These are phyloP conservation scores for Ruditapes philippinarum DNA, from an alignment of 1,140 invertebrate genomes.

Conservation along the genomic window DNA sequence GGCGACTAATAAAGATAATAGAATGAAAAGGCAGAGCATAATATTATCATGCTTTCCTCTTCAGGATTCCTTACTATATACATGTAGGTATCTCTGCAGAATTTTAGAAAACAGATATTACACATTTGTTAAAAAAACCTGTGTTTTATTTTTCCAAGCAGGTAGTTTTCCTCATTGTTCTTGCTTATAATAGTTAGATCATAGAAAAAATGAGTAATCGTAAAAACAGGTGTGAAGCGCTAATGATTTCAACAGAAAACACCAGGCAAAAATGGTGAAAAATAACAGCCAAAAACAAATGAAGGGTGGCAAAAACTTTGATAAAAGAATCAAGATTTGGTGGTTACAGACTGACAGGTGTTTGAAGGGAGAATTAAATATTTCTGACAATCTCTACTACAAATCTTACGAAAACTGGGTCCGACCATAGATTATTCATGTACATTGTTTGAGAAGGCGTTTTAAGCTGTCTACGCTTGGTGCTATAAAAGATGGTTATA, in stretches of 20 bases:
- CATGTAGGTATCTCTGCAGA: too few relatives aligned
- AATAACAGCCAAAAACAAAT: background rate
- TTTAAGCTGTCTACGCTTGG: background rate
- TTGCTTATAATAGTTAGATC: background rate
- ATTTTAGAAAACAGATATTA: too few relatives aligned
- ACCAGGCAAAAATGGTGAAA: background rate
- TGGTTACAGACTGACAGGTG: background rate
- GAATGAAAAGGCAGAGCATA: too few relatives aligned
- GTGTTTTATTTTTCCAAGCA: too few relatives aligned
- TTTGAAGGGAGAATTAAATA: background rate
- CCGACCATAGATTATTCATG: background rate
- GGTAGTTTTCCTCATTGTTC: background rate
- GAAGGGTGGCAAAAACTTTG: background rate
- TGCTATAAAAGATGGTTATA: background rate
- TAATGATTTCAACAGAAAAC: background rate
- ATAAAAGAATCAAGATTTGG: background rate
- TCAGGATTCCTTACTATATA: too few relatives aligned
- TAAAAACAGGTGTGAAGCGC: background rate
- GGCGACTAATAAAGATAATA: too few relatives aligned
- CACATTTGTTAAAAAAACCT: too few relatives aligned
- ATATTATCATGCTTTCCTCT: too few relatives aligned
- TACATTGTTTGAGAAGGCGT: background rate
- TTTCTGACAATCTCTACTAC: background rate
- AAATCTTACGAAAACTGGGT: background rate
- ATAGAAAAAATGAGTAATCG: slow-evolving; percentile 9